phyloP scores from a whole-genome alignment of 2,113 vertebrate species.

The Gavia stellata region DNA sequence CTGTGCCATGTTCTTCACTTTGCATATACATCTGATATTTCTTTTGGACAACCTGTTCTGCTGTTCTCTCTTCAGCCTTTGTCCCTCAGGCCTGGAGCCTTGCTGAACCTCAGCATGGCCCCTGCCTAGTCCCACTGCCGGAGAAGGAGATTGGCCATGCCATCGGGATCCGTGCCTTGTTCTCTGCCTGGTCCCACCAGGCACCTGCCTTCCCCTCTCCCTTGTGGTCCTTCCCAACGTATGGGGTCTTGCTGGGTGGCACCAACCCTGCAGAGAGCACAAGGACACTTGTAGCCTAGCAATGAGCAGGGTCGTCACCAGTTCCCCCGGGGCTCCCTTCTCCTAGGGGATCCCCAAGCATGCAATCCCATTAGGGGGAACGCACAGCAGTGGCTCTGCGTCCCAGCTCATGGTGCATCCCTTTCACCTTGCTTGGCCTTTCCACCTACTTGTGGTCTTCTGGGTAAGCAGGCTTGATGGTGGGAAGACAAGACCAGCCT shows the following conservation, averaged over 20 bases:
- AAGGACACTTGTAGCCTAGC: not conserved
- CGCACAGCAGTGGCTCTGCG: not conserved
- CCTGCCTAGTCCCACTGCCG: not conserved
- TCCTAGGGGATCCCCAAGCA: not conserved
- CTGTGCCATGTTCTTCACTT: not conserved
- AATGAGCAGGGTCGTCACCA: not conserved
- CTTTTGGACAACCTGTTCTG: not conserved
- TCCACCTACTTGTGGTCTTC: not conserved
- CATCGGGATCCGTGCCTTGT: fast-evolving
- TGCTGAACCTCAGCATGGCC: not conserved
- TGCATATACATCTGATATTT: not conserved
- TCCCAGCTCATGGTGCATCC: not conserved
- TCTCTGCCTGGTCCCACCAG: not conserved
- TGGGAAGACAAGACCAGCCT: not conserved
- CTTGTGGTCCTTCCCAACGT: not conserved
- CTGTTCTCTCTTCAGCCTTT: not conserved
- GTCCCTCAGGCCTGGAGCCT: not conserved
- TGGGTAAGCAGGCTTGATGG: not conserved
- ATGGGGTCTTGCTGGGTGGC: not conserved
- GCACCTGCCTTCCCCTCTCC: not conserved
- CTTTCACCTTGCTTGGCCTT: not conserved
- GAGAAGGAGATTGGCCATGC: not conserved
- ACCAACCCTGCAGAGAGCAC: not conserved
- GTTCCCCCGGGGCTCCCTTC: not conserved
- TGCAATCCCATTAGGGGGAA: not conserved